phyloP scores from a whole-genome alignment of 2,888 invertebrate species.

The Macroteleia sp. region DNA sequence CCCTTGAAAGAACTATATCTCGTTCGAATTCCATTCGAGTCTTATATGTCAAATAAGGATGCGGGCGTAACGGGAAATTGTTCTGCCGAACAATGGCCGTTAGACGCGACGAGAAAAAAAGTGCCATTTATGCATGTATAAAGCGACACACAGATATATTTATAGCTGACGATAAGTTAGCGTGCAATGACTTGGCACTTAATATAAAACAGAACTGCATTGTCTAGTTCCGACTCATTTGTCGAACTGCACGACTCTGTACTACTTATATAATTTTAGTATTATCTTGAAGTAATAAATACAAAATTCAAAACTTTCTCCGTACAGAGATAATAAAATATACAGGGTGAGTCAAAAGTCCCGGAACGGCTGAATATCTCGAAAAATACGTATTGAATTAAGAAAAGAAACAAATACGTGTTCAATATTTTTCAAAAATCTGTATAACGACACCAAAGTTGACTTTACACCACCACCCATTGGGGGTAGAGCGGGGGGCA shows the following conservation, averaged over 20 bases:
- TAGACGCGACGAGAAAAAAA: constrained; percentile 32
- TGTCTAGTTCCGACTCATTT: constrained; percentile 55
- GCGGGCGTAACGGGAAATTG: constrained; percentile 59
- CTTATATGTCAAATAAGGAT: constrained; percentile 44
- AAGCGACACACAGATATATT: constrained; percentile 37
- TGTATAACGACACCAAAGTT: too few relatives aligned
- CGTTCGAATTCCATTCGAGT: constrained; percentile 27
- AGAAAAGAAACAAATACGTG: too few relatives aligned
- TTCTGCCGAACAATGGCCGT: constrained; percentile 56
- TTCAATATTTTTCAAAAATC: too few relatives aligned
- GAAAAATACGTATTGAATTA: too few relatives aligned
- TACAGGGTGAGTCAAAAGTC: too few relatives aligned
- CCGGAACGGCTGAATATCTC: too few relatives aligned
- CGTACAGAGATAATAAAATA: too few relatives aligned
- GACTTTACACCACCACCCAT: too few relatives aligned
- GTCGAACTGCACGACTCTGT: constrained; percentile 46
- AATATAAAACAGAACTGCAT: constrained; percentile 48
- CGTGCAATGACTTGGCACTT: constrained; percentile 56
- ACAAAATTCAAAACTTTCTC: too few relatives aligned
- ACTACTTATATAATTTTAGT: constrained; percentile 58
- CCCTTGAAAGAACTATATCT: constrained; percentile 16
- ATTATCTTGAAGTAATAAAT: too few relatives aligned
- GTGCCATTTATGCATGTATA: constrained; percentile 18
- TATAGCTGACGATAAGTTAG: constrained; percentile 55
- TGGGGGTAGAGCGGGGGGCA: too few relatives aligned